phyloP scores from a whole-genome alignment of 1,140 invertebrate species.

The Nasonia vitripennis region DNA sequence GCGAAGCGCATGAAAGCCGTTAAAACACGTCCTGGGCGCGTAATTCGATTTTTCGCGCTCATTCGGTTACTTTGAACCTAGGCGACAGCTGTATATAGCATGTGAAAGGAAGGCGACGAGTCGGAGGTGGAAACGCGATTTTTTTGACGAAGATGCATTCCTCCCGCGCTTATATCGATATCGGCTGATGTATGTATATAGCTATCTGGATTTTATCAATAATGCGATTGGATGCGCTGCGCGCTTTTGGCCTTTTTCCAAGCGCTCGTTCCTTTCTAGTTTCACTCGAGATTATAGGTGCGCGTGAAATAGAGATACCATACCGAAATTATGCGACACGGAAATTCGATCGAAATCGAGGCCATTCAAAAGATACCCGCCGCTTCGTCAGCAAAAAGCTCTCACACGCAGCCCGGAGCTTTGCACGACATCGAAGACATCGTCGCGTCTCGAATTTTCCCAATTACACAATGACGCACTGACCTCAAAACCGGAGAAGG shows the following conservation, averaged over 20 bases:
- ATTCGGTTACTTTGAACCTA: not conserved
- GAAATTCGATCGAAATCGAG: not conserved
- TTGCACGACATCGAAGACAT: not conserved
- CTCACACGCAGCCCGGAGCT: no score
- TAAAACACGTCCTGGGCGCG: not conserved
- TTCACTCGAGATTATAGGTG: not conserved
- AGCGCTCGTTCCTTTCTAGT: not conserved
- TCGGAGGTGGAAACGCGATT: not conserved
- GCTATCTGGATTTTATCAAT: not conserved
- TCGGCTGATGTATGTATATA: not conserved
- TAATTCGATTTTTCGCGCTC: not conserved
- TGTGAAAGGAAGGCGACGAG: not conserved
- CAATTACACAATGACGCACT: constrained; percentile 29
- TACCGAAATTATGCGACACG: no score
- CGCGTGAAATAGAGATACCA: no score
- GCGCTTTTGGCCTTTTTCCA: constrained; percentile 6
- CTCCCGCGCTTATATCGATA: not conserved
- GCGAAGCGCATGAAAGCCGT: no score
- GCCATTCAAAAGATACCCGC: not conserved
- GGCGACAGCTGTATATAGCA: not conserved
- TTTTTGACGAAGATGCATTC: constrained; percentile 7
- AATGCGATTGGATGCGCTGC: constrained; percentile 2
- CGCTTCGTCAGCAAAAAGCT: no score
- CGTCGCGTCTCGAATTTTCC: not conserved
- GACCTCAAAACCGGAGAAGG: constrained; percentile 10